Percentiles rank a stretch among this genome's conserved stretches.
phyloP scores from a whole-genome alignment of 1,140 invertebrate species.

The Cotesia glomerata region DNA sequence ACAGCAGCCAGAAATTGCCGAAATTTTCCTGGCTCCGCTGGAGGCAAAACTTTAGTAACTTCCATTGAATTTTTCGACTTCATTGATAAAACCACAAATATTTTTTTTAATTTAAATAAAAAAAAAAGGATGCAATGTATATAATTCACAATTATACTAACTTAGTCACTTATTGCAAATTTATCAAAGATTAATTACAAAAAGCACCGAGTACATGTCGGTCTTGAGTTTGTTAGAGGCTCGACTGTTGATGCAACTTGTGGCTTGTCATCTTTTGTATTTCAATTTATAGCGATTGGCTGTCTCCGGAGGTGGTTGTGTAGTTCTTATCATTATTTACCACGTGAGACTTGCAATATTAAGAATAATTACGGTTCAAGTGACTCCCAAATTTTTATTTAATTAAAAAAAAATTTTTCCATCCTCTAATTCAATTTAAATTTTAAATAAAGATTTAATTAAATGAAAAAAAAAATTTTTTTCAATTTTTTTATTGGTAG shows the following conservation, averaged over 20 bases:
- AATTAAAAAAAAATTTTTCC: no score
- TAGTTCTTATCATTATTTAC: slow-evolving; percentile 18
- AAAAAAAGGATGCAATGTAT: not conserved
- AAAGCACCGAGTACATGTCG: not conserved
- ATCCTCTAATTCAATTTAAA: no score
- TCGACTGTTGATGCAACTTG: slow-evolving; percentile 31
- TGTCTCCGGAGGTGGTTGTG: slow-evolving; percentile 12
- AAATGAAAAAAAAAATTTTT: no score
- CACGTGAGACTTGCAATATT: not conserved
- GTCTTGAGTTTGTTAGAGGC: slow-evolving; percentile 32
- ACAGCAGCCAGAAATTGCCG: slow-evolving; percentile 43
- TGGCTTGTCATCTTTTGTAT: slow-evolving; percentile 33
- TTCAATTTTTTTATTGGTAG: no score
- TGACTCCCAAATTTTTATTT: no score
- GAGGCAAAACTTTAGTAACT: not conserved
- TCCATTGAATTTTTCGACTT: not conserved
- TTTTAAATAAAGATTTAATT: no score
- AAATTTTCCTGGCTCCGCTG: slow-evolving; percentile 41
- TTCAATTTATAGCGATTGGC: slow-evolving; percentile 46
- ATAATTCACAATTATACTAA: no score
- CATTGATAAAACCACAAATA: not conserved
- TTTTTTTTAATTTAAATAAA: not conserved
- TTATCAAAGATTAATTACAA: not conserved
- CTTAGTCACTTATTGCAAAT: not conserved
- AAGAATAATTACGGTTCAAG: not conserved